phyloP scores from a whole-genome alignment of 2,113 vertebrate species.

The Mormoops blainvillei region DNA sequence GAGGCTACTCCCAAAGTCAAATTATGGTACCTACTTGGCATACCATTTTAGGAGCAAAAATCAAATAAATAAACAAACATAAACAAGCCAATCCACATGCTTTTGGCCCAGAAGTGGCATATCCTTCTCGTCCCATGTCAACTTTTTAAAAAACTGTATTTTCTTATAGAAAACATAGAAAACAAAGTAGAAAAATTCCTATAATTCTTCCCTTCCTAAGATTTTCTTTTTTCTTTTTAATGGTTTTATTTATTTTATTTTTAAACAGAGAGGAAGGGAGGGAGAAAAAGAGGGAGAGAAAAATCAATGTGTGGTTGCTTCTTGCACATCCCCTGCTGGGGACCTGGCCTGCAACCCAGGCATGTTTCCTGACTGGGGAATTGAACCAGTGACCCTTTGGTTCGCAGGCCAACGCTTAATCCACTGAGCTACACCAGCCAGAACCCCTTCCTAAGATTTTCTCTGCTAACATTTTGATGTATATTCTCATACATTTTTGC shows the following conservation, averaged over 20 bases:
- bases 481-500: background rate
- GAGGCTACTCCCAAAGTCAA: background rate
- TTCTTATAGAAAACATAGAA: background rate
- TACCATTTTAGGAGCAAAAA: background rate
- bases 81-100: background rate
- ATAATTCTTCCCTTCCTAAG: background rate
- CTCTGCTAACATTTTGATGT: background rate
- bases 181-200: background rate
- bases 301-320: too few relatives aligned
- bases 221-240: constrained; percentile 28
- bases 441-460: background rate
- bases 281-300: too few relatives aligned
- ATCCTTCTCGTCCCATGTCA: background rate
- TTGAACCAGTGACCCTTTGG: too few relatives aligned
- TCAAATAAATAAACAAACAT: background rate
- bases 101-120: background rate
- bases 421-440: too few relatives aligned
- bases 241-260: too few relatives aligned
- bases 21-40: background rate
- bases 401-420: too few relatives aligned
- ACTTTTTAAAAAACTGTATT: background rate
- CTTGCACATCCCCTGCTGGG: too few relatives aligned
- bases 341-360: too few relatives aligned
- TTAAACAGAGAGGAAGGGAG: too few relatives aligned
- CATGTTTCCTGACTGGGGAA: too few relatives aligned